Evolutionary conservation across 2,888 invertebrate species (phyloP).

Genomic region (Apamea epomidion): DNA sequence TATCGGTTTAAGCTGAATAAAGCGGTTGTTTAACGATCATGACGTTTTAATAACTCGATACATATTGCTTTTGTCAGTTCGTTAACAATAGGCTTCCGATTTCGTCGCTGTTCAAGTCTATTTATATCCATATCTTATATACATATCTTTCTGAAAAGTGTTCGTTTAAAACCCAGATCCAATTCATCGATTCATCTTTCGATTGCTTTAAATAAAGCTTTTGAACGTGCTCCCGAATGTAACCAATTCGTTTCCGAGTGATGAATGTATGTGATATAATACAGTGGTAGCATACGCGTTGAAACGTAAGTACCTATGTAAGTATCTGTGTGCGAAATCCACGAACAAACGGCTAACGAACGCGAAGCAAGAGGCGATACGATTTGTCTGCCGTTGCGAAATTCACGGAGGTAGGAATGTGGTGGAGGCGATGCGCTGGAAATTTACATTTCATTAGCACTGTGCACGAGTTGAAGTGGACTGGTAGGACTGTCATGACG

Average conservation of each 20-base stretch:
- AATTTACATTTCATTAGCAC: conserved; percentile 62
- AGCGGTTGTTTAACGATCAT: conserved; percentile 54
- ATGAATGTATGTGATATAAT: conserved; percentile 73
- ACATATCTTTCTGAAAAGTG: conserved; percentile 17
- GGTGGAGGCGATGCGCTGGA: conserved; percentile 52
- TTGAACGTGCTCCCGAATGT: conserved; percentile 38
- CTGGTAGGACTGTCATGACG: conserved; percentile 8
- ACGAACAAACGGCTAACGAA: conserved; percentile 87
- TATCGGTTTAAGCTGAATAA: conserved; percentile 60
- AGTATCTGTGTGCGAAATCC: conserved; percentile 76
- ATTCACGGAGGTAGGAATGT: conserved; percentile 62
- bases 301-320: conserved; percentile 80
- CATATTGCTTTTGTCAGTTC: conserved; percentile 36
- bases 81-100: conserved; percentile 40
- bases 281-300: conserved; percentile 73
- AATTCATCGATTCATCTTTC: conserved; percentile 33
- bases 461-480: conserved; percentile 36
- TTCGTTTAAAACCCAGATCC: conserved; percentile 19
- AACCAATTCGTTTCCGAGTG: conserved; percentile 56
- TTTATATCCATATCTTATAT: background rate
- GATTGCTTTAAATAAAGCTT: conserved; percentile 46
- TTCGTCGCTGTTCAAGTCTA: conserved; percentile 4
- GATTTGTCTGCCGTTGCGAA: conserved; percentile 77
- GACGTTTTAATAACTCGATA: conserved; percentile 57
- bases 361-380: conserved; percentile 78